These are phyloP conservation scores for Agrotis puta DNA, from an alignment of 2,888 invertebrate species.

Conservation along the genomic window DNA sequence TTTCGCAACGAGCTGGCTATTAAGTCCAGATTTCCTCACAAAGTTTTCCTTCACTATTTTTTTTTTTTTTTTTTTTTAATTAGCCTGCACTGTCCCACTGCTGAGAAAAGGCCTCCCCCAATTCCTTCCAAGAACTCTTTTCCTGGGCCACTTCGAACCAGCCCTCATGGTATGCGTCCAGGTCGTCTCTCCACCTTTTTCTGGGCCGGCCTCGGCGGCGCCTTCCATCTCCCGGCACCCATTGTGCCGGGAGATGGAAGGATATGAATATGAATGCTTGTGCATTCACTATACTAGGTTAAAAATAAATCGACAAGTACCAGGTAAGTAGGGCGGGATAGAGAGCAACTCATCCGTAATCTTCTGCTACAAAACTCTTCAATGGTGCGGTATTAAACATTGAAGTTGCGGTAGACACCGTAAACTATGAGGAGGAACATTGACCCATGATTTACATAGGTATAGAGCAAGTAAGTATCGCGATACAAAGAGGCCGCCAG, in stretches of 20 bases:
- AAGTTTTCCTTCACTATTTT: conserved; percentile 14
- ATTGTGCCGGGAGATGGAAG: too few species aligned
- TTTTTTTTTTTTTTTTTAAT: too few species aligned
- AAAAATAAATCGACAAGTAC: conserved; percentile 36
- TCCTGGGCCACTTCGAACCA: too few species aligned
- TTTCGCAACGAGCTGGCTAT: background rate
- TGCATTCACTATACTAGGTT: conserved; percentile 13
- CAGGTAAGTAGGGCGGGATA: conserved; percentile 29
- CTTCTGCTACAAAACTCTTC: conserved; percentile 48
- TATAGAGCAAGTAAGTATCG: background rate
- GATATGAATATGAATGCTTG: too few species aligned
- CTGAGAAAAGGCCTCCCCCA: too few species aligned
- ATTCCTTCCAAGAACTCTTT: too few species aligned
- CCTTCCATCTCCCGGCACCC: too few species aligned
- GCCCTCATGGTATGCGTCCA: too few species aligned
- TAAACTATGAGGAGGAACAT: conserved; percentile 11
- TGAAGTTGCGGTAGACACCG: conserved; percentile 28
- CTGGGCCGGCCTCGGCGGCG: too few species aligned
- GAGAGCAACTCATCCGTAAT: conserved; percentile 35
- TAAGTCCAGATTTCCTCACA: conserved; percentile 10
- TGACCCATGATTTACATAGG: conserved; percentile 19
- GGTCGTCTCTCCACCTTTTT: too few species aligned
- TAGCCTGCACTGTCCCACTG: too few species aligned
- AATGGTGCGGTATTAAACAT: conserved; percentile 29
- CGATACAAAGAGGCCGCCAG: too few species aligned